Evolutionary conservation across 1,140 invertebrate species (phyloP).

Genomic region (Aporrectodea caliginosa): DNA sequence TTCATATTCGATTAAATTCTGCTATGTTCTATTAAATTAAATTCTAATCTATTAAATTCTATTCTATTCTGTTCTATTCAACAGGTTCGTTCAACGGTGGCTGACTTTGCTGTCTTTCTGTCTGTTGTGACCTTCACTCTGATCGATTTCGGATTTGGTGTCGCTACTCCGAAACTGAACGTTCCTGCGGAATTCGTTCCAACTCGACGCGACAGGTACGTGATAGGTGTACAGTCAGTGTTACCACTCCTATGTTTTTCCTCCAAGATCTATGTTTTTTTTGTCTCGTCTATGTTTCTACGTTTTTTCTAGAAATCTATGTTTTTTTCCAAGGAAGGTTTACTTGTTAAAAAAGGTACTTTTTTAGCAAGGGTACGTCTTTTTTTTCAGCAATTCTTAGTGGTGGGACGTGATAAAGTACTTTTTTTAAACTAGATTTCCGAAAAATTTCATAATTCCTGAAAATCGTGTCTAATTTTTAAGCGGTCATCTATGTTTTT

Average conservation of each 20-base stretch:
- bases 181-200: constrained; percentile 44
- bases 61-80: too few relatives aligned
- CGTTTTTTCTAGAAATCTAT: neutral
- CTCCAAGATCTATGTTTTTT: too few relatives aligned
- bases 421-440: neutral
- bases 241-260: too few relatives aligned
- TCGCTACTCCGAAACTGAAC: constrained; percentile 56
- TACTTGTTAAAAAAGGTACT: too few relatives aligned
- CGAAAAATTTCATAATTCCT: neutral
- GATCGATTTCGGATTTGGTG: constrained; percentile 46
- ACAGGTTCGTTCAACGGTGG: constrained; percentile 48
- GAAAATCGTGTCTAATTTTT: neutral
- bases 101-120: constrained; percentile 59
- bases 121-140: constrained; percentile 55
- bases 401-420: neutral
- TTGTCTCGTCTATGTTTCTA: too few relatives aligned
- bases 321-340: neutral
- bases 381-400: too few relatives aligned
- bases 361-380: too few relatives aligned
- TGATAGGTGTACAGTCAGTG: neutral
- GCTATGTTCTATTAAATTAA: too few relatives aligned
- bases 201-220: constrained; percentile 1
- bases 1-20: too few relatives aligned
- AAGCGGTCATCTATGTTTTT: too few relatives aligned
- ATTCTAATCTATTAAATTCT: too few relatives aligned